These are phyloP conservation scores for Hipparchia sbordonii DNA, from an alignment of 2,888 invertebrate species.

Conservation along the genomic window DNA sequence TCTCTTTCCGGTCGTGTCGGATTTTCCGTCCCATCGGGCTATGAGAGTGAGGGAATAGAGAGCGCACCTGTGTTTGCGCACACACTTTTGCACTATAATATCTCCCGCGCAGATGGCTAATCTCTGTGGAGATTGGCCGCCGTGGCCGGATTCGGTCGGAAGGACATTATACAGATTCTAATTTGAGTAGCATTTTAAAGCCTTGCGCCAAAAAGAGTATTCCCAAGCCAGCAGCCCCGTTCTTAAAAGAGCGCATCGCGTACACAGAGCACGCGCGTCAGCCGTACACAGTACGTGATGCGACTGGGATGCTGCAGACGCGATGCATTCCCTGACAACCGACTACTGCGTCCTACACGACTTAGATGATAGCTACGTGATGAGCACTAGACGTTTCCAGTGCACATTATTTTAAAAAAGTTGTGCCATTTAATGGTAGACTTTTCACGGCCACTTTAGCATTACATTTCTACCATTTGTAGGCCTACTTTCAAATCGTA, in stretches of 20 bases:
- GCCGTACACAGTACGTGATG: slow-evolving; percentile 13
- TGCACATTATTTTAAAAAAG: neutral
- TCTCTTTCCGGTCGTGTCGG: too few relatives aligned
- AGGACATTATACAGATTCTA: neutral
- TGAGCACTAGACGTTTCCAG: neutral
- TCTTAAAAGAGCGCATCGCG: neutral
- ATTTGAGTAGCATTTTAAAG: slow-evolving; percentile 1
- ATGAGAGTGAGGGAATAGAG: too few relatives aligned
- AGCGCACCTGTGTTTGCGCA: too few relatives aligned
- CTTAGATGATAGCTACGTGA: neutral
- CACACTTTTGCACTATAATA: too few relatives aligned
- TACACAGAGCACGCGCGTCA: slow-evolving; percentile 10
- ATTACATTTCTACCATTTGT: too few relatives aligned
- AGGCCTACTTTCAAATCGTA: too few relatives aligned
- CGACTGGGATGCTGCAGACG: slow-evolving; percentile 6
- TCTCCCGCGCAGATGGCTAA: too few relatives aligned
- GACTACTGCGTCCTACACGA: slow-evolving; percentile 7
- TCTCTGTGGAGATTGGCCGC: too few relatives aligned
- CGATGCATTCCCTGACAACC: slow-evolving; percentile 4
- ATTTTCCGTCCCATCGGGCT: too few relatives aligned
- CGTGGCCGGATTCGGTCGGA: too few relatives aligned
- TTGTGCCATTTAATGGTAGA: too few relatives aligned
- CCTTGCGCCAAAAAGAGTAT: slow-evolving; percentile 4
- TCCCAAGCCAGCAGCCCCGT: neutral
- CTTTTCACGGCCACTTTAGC: too few relatives aligned